These are phyloP conservation scores for Montipora foliosa DNA, from an alignment of 64 coral and sea anemone genomes.

Conservation along the genomic window DNA sequence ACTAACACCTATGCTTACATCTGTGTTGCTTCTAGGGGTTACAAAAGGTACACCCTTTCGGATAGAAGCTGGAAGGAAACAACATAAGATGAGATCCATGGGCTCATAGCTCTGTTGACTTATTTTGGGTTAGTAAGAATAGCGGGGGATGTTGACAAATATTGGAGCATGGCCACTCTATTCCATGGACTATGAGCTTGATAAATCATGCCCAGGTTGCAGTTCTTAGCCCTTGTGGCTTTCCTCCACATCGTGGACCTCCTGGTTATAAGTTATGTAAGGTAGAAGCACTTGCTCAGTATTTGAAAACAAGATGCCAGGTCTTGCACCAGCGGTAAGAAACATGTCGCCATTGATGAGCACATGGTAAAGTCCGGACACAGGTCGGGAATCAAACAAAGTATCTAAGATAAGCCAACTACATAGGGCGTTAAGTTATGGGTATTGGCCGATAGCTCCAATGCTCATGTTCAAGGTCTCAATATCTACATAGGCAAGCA, in stretches of 20 bases:
- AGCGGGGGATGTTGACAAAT: background rate
- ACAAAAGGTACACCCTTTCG: constrained; percentile 48
- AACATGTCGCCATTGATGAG: constrained; percentile 7
- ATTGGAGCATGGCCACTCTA: constrained; percentile 34
- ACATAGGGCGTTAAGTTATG: constrained; percentile 41
- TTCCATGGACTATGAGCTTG: constrained; percentile 52
- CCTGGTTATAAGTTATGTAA: too few species aligned
- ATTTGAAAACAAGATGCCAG: too few species aligned
- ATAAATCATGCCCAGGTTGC: background rate
- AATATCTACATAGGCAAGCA: too few species aligned
- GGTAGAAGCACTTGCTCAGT: too few species aligned
- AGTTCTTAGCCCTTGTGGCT: too few species aligned
- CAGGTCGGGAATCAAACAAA: background rate
- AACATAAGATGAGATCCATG: constrained; percentile 44
- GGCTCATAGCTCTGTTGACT: constrained; percentile 63
- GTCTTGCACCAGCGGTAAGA: background rate
- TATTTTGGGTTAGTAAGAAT: constrained; percentile 77
- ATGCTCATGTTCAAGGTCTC: too few species aligned
- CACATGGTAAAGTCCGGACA: too few species aligned
- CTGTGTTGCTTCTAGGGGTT: too few species aligned
- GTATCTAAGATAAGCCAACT: constrained; percentile 55
- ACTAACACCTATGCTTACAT: too few species aligned
- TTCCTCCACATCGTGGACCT: too few species aligned
- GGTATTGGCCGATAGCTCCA: too few species aligned
- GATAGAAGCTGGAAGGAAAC: constrained; percentile 54